These are phyloP conservation scores for Pilophorus perplexus DNA, from an alignment of 2,888 invertebrate species.

Conservation along the genomic window DNA sequence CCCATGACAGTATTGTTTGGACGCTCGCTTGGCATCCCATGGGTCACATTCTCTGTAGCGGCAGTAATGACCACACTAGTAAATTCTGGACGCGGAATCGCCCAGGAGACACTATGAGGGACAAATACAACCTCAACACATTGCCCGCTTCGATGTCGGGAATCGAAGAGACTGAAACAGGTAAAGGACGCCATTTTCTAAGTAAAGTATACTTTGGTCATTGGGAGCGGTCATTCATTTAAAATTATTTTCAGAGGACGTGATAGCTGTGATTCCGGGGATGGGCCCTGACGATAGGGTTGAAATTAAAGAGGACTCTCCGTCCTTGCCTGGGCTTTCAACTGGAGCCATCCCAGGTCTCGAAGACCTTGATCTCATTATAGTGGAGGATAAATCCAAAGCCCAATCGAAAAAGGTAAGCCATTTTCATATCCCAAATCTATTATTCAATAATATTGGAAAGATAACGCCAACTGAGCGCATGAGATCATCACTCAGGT, in stretches of 20 bases:
- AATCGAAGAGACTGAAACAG: conserved; percentile 63
- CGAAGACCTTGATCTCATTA: conserved; percentile 75
- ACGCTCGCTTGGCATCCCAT: conserved; percentile 98
- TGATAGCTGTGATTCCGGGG: conserved; percentile 77
- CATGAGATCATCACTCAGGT: too few species aligned
- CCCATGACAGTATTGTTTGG: conserved; percentile 99
- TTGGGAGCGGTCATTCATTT: too few species aligned
- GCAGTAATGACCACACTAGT: conserved; percentile 98
- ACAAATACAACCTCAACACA: conserved; percentile 94
- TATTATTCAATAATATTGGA: too few species aligned
- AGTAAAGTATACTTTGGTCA: neutral
- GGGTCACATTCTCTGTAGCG: conserved; percentile 97
- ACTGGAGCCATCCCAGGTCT: conserved; percentile 73
- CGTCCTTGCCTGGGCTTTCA: conserved; percentile 50
- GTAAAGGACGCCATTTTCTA: conserved; percentile 4
- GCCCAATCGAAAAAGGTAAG: conserved; percentile 53
- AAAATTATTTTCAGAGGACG: conserved; percentile 70
- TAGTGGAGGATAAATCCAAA: conserved; percentile 63
- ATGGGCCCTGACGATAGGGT: conserved; percentile 98
- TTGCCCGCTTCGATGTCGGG: conserved; percentile 78
- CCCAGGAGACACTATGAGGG: conserved; percentile 97
- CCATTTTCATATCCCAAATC: neutral
- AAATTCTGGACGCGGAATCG: conserved; percentile 99
- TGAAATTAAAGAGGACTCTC: conserved; percentile 55
- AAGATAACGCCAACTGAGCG: too few species aligned